Evolutionary conservation across 1,140 invertebrate genomes (phyloP).

Genomic region (Phymorhynchus buccinoides): DNA sequence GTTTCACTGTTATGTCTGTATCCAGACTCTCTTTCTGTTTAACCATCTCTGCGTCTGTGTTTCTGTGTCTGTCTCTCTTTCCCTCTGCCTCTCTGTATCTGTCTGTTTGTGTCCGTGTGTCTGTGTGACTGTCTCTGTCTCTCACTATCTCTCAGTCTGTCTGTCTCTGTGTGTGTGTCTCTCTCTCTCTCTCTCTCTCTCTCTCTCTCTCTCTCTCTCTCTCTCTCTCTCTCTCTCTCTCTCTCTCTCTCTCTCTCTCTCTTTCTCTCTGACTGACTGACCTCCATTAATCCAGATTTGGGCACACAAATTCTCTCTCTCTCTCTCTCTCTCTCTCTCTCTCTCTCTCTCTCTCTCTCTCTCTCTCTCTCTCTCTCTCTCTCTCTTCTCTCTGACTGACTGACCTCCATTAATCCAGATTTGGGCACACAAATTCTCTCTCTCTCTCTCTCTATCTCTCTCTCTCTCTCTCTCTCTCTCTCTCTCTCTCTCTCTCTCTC

Average conservation of each 20-base stretch:
- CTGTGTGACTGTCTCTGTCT: not conserved
- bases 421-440: not conserved
- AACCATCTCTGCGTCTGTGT: not conserved
- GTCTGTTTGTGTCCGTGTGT: not conserved
- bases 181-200: not conserved
- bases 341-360: not conserved
- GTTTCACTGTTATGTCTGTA: not conserved
- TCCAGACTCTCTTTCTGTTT: not conserved
- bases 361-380: not conserved
- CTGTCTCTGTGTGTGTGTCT: not conserved
- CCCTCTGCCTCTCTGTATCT: not conserved
- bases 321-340: not conserved
- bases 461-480: not conserved
- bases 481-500: not conserved
- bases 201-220: not conserved
- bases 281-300: not conserved
- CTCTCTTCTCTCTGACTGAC: not conserved
- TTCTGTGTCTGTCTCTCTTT: constrained; percentile 2
- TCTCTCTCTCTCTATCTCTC: not conserved
- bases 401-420: not conserved
- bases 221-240: not conserved
- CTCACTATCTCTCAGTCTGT: not conserved
- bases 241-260: not conserved
- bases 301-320: not conserved
- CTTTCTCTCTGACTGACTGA: not conserved